These are phyloP conservation scores for Oncorhynchus nerka DNA, from an alignment of 2,113 vertebrate species.

Conservation along the genomic window DNA sequence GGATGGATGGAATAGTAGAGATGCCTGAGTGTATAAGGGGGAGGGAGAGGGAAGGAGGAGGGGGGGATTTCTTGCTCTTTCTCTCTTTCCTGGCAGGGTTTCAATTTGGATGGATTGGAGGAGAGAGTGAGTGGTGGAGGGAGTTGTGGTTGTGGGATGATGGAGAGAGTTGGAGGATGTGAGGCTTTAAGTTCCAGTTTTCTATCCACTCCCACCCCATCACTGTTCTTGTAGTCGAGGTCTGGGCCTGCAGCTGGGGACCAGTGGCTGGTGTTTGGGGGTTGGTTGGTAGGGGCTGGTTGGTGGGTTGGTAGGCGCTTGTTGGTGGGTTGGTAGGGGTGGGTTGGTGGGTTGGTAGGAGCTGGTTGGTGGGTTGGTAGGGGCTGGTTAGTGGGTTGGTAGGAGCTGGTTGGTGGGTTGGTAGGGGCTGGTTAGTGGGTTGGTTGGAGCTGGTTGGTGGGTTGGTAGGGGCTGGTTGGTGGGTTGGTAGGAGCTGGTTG, in stretches of 20 bases:
- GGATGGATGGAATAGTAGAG: slow-evolving; percentile 4
- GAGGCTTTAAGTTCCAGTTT: neutral
- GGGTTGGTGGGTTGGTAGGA: too few relatives aligned
- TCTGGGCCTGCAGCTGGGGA: neutral
- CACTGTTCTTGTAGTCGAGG: neutral
- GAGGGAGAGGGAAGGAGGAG: neutral
- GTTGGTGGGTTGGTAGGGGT: too few relatives aligned
- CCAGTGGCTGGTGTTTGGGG: too few relatives aligned
- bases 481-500: too few relatives aligned
- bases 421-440: too few relatives aligned
- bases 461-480: too few relatives aligned
- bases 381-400: too few relatives aligned
- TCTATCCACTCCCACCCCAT: neutral
- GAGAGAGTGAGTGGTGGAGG: neutral
- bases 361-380: too few relatives aligned
- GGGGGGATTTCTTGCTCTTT: neutral
- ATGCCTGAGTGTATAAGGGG: neutral
- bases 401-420: too few relatives aligned
- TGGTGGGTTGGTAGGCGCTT: too few relatives aligned
- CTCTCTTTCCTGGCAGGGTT: slow-evolving; percentile 27
- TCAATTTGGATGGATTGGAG: slow-evolving; percentile 25
- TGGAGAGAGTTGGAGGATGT: slow-evolving; percentile 7
- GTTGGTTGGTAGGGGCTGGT: too few relatives aligned
- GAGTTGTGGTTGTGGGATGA: neutral
- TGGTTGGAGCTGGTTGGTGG: too few relatives aligned